phyloP scores from a whole-genome alignment of 2,888 invertebrate species.

The Julus scandinavius region DNA sequence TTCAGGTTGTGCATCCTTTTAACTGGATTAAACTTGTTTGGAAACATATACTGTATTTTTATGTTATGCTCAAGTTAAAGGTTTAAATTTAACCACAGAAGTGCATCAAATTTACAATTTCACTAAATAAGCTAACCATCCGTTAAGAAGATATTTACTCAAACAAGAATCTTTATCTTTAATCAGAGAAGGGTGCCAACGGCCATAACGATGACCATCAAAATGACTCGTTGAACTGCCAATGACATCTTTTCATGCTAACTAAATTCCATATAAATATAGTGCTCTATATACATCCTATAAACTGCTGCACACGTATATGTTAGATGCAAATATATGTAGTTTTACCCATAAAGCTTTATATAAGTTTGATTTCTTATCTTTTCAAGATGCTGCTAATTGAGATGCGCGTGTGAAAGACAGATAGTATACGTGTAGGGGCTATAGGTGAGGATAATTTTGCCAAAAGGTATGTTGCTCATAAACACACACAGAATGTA shows the following conservation, averaged over 20 bases:
- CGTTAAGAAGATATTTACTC: too few relatives aligned
- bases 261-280: background rate
- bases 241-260: background rate
- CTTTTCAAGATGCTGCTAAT: conserved; percentile 10
- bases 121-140: too few relatives aligned
- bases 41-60: too few relatives aligned
- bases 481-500: background rate
- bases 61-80: too few relatives aligned
- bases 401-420: background rate
- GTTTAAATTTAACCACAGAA: too few relatives aligned
- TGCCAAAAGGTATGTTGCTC: conserved; percentile 7
- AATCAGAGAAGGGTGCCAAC: background rate
- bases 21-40: too few relatives aligned
- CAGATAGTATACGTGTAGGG: background rate
- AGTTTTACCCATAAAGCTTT: background rate
- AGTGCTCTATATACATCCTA: background rate
- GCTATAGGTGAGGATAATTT: background rate
- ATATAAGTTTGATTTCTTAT: conserved; percentile 6
- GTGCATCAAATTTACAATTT: too few relatives aligned
- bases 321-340: too few relatives aligned
- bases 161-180: background rate
- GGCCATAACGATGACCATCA: background rate
- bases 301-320: too few relatives aligned
- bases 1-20: too few relatives aligned
- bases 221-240: background rate